Evolutionary conservation across 2,888 invertebrate genomes (phyloP).

Genomic region (Xanthorhoe designata): DNA sequence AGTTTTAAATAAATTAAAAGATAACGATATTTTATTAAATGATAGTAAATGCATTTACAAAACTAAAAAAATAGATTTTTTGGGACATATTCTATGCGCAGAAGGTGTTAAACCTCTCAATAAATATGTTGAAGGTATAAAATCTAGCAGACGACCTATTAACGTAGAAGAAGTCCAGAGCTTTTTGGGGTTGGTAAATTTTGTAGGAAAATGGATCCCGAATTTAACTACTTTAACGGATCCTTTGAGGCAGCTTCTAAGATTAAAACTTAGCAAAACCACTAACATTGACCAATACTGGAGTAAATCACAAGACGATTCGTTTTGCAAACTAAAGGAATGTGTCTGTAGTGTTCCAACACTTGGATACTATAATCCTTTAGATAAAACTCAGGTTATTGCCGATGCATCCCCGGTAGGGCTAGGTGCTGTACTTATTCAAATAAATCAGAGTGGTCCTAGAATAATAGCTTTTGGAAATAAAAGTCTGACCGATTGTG

Average conservation of each 20-base stretch:
- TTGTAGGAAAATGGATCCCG: too few species aligned
- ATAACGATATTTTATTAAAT: too few species aligned
- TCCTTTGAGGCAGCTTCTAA: constrained; percentile 36
- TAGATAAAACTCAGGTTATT: too few species aligned
- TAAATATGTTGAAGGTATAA: constrained; percentile 1
- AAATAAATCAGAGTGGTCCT: background rate
- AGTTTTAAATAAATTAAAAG: too few species aligned
- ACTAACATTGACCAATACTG: constrained; percentile 26
- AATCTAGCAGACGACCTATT: constrained; percentile 2
- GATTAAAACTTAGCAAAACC: constrained; percentile 23
- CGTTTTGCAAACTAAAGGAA: constrained; percentile 40
- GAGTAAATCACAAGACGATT: constrained; percentile 40
- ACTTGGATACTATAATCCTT: constrained; percentile 40
- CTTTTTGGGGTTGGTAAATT: too few species aligned
- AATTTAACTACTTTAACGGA: constrained; percentile 40
- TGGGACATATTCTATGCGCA: constrained; percentile 5
- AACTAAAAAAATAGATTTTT: constrained; percentile 19
- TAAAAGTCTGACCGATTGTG: constrained; percentile 43
- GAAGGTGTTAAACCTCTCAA: constrained; percentile 39
- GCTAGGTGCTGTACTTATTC: constrained; percentile 12
- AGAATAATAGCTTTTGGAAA: constrained; percentile 40
- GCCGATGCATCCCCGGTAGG: too few species aligned
- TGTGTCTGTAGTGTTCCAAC: constrained; percentile 27
- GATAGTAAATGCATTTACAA: constrained; percentile 9
- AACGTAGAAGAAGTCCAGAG: constrained; percentile 12